These are phyloP conservation scores for Brachionus rotundiformis DNA, from an alignment of 1,140 invertebrate genomes.

Conservation along the genomic window DNA sequence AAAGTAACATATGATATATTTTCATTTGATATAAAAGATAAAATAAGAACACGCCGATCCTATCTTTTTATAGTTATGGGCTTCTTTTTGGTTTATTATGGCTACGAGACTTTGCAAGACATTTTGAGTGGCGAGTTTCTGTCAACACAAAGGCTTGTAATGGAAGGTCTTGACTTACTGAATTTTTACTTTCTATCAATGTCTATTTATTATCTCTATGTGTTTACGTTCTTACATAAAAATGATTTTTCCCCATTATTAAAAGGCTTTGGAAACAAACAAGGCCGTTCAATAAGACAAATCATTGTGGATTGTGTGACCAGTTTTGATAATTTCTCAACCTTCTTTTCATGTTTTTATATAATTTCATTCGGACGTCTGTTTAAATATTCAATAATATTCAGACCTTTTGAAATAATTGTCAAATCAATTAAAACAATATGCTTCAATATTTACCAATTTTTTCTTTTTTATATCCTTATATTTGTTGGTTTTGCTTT, in stretches of 20 bases:
- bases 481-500: conserved; percentile 36
- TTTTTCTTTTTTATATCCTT: background rate
- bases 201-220: background rate
- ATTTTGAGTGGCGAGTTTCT: conserved; percentile 27
- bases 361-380: background rate
- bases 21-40: background rate
- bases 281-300: background rate
- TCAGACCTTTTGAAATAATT: conserved; percentile 17
- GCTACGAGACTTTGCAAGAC: conserved; percentile 10
- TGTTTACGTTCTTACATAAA: background rate
- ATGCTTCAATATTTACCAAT: conserved; percentile 24
- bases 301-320: background rate
- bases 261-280: background rate
- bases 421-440: conserved; percentile 44
- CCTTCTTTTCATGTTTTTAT: background rate
- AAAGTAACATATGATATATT: conserved; percentile 2
- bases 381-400: conserved; percentile 39
- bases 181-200: conserved; percentile 7
- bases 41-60: background rate
- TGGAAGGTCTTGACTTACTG: background rate
- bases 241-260: background rate
- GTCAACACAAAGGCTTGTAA: background rate
- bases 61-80: background rate
- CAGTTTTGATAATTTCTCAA: background rate
- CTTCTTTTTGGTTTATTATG: conserved; percentile 30